Evolutionary conservation across 2,797 vertebrate genomes (phyloP).

Genomic region (Malacoraja senta): DNA sequence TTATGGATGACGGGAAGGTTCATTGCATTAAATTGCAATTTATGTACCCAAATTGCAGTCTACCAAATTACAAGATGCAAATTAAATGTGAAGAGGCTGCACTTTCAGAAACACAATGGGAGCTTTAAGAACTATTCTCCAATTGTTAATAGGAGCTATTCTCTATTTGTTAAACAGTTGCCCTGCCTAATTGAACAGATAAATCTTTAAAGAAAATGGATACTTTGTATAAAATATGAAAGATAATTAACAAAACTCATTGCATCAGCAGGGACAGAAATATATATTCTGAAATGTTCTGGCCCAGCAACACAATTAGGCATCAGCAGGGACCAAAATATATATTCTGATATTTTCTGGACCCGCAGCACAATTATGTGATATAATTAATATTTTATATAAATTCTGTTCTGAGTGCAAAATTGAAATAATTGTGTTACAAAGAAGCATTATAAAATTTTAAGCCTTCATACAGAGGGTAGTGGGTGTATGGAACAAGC

Average conservation of each 20-base stretch:
- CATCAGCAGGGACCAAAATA: background rate
- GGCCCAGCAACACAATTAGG: background rate
- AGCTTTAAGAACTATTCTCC: background rate
- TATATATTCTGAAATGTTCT: background rate
- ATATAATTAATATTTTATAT: background rate
- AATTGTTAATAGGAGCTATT: background rate
- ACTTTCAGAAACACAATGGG: background rate
- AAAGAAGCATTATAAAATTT: background rate
- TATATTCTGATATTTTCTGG: background rate
- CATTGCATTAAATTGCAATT: background rate
- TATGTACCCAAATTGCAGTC: background rate
- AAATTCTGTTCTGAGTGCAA: background rate
- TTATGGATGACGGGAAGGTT: background rate
- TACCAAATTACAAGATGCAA: background rate
- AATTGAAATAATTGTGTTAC: background rate
- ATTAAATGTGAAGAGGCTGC: background rate
- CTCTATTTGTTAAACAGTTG: background rate
- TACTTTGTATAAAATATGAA: background rate
- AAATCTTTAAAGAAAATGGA: constrained; percentile 1
- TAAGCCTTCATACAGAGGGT: background rate
- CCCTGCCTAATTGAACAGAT: background rate
- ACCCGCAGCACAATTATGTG: background rate
- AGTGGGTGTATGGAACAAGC: too few relatives aligned
- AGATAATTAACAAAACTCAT: background rate
- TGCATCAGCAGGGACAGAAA: background rate